Base-by-base conservation (phyloP, 2,888 invertebrate species). In the Ellobium chinense region DNA sequence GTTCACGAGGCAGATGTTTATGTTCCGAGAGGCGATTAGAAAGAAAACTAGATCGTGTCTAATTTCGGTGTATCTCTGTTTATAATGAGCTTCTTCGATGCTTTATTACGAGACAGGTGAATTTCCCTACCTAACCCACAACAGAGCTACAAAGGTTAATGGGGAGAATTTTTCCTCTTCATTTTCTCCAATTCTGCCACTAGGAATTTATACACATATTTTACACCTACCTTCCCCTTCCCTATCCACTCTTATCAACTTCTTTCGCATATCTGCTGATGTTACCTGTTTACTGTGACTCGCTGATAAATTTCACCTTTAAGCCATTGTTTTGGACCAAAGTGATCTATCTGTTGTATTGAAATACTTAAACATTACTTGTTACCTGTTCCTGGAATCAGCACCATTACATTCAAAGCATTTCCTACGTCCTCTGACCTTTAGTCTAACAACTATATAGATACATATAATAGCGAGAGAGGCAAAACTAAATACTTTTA, bases 51-150 rank as follows among this genome's bases (percentile, higher is more conserved):
- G 62, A 27, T 7, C 27, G 36, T 34, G 24, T 27, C 36, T 60
- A 62, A 24, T n/a, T 24, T 60, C 37, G 37, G 56, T 70, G 54
- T 56, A 70, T 56, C 56, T 70, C 21, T 70, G 58, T 73, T 73
- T 73, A 73, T 73, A 73, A 73, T 73, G 36, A 60, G 37, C 73
- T 37, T n/a, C 27, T 18, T 39, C 27, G 29, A 72, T 73, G 73
- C 70, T 73, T 73, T 73, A 73, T 60, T 60, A 12, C 73, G 5
- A n/a, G 60, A 24, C 60, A 60, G 73, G 60, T 60, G 60, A 73
- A 37, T 24, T 62, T 36, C 4, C 73, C 73, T 60, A 37, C 60
- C 27, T 73, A 37, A 37, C 27, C 37, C 36, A 27, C 7, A 62
- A 27, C 12, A 27, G 37, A 37, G n/a, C 9, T 5, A 54, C 5